Base-by-base conservation (phyloP, 2,113 vertebrate species). In the Agapornis roseicollis region DNA sequence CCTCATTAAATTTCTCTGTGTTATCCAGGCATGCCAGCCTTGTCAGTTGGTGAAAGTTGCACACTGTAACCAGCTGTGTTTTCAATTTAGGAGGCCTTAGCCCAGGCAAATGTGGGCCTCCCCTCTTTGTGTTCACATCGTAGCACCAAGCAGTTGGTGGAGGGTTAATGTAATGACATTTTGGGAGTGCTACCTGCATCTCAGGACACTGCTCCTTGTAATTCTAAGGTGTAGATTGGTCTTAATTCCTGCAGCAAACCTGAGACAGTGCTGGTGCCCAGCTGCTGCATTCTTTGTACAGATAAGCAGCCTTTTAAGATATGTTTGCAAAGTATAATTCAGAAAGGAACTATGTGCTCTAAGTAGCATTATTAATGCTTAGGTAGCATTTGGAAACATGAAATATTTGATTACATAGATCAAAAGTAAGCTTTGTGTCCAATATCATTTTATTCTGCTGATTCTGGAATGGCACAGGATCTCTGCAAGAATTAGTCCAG, bases 1-100 rank as follows among this genome's bases (percentile, higher is more conserved):
- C 69, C 83, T 95, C 88, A 94, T 89, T 93, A 95, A 93, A 94
- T 93, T 92, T 79, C 77, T 52, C 50, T 63, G 24, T 91, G 68
- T 18, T 28, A 61, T 27, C 6, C 6, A 90, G 83, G 11, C 37
- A 22, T 96, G 93, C 88, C 92, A 94, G 65, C 52, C 88, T 53
- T 94, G 85, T 88, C 61, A 44, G 76, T 10, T 92, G 83, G 69
- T 95, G 85, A 55, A 94, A 77, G 37, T 8, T 66, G 55, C 42
- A 56, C 22, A 2, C 76, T 74, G 39, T 41, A 88, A 73, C 87
- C 93, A 95, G 91, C 74, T 95, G 87, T 65, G 60, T 71, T 94
- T 83, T 86, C 55, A 41, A 1, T 90, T 77, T 55, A 60, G 52
- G 68, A 77, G 60, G 76, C 41, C 46, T 83, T 81, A 90, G 64